phyloP scores from a whole-genome alignment of 2,888 invertebrate species.

The Plagiodera versicolora region DNA sequence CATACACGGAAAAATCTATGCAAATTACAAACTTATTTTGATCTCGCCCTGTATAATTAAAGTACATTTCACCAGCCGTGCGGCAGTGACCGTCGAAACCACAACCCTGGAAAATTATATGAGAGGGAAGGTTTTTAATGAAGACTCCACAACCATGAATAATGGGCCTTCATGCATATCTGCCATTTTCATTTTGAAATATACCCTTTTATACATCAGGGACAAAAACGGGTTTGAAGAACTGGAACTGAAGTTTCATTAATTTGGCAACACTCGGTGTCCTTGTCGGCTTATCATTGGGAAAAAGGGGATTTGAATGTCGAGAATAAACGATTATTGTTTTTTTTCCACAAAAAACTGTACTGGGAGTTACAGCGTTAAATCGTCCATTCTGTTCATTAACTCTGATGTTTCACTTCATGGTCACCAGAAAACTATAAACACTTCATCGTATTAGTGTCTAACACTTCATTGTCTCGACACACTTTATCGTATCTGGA shows the following conservation, averaged over 20 bases:
- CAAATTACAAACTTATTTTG: too few relatives aligned
- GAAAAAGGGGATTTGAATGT: background rate
- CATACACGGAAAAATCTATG: too few relatives aligned
- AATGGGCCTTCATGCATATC: background rate
- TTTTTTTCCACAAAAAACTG: background rate
- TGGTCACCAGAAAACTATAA: too few relatives aligned
- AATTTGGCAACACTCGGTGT: background rate
- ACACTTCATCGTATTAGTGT: too few relatives aligned
- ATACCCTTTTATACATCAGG: background rate
- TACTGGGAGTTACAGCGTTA: too few relatives aligned
- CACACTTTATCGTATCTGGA: too few relatives aligned
- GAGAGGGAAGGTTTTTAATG: background rate
- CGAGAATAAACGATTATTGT: background rate
- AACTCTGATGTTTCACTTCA: too few relatives aligned
- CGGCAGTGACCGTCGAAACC: background rate
- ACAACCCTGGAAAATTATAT: background rate
- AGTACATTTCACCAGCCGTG: background rate
- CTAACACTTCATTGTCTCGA: too few relatives aligned
- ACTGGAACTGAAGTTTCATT: background rate
- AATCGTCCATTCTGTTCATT: too few relatives aligned
- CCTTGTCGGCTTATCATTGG: background rate
- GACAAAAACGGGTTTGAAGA: background rate
- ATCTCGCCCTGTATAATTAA: background rate
- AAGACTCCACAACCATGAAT: constrained; percentile 5
- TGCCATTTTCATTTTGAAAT: constrained; percentile 12